Conservation (phyloP, 2,113 vertebrate species). For the Nothobranchius kuhntae region DNA sequence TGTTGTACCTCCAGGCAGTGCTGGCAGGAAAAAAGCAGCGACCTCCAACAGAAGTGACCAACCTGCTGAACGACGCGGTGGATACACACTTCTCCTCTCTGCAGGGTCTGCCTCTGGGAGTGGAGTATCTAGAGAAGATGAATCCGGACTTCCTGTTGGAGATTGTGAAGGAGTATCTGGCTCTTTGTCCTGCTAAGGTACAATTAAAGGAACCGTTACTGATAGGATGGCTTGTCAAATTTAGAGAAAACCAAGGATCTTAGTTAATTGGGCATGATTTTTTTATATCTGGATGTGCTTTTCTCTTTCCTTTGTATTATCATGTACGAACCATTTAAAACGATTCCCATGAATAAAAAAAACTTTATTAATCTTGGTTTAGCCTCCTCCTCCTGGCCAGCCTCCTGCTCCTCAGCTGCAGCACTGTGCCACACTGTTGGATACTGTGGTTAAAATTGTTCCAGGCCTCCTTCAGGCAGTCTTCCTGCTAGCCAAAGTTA, state of each 20-base stretch:
- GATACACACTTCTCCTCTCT: conserved; percentile 91
- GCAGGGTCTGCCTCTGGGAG: conserved; percentile 88
- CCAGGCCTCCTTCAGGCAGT: conserved; percentile 90
- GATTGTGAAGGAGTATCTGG: conserved; percentile 89
- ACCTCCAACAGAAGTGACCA: conserved; percentile 84
- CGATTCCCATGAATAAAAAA: too few species aligned
- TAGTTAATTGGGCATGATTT: too few species aligned
- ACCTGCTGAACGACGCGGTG: conserved; percentile 89
- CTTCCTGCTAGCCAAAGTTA: conserved; percentile 90
- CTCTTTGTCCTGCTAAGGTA: conserved; percentile 90
- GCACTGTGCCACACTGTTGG: conserved; percentile 87
- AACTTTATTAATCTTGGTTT: conserved; percentile 12
- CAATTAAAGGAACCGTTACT: background rate
- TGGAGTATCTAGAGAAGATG: conserved; percentile 93
- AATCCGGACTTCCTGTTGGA: conserved; percentile 96
- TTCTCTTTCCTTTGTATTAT: too few species aligned
- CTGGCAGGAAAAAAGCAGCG: conserved; percentile 85
- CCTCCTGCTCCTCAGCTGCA: conserved; percentile 84
- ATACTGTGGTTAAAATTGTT: conserved; percentile 88
- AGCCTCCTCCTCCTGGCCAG: conserved; percentile 86
- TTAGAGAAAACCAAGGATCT: too few species aligned
- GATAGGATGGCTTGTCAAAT: conserved; percentile 3
- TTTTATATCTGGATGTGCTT: too few species aligned
- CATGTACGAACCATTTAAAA: too few species aligned
- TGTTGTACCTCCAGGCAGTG: conserved; percentile 86